Conservation (phyloP, 2,888 invertebrate species). For the Oscheius sp. region DNA sequence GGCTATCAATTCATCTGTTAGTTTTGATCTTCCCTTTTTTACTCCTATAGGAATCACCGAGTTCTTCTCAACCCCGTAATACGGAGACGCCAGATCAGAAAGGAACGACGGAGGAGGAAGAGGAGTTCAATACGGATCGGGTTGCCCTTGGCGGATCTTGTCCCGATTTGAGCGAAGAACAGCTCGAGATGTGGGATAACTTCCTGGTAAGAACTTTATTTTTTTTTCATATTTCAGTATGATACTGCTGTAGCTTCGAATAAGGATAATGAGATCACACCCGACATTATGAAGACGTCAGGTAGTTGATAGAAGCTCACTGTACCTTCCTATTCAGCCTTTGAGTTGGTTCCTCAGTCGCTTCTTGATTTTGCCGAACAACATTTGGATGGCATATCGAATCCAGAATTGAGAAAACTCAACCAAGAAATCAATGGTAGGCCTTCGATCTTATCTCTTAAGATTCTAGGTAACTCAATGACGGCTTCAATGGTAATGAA, state of each 20-base stretch:
- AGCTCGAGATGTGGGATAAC: conserved; percentile 61
- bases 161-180: conserved; percentile 58
- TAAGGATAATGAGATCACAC: conserved; percentile 5
- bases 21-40: background rate
- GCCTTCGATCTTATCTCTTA: background rate
- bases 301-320: background rate
- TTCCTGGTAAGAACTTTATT: conserved; percentile 43
- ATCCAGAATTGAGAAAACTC: conserved; percentile 48
- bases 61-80: conserved; percentile 13
- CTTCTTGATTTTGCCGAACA: conserved; percentile 54
- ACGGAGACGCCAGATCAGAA: conserved; percentile 20
- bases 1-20: conserved; percentile 33
- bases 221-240: conserved; percentile 36
- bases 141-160: conserved; percentile 49
- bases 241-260: conserved; percentile 41
- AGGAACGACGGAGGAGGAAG: conserved; percentile 14
- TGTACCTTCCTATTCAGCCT: conserved; percentile 39
- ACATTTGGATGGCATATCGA: conserved; percentile 50
- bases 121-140: background rate
- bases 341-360: conserved; percentile 55
- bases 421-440: conserved; percentile 43
- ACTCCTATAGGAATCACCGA: conserved; percentile 10
- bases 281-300: background rate
- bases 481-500: conserved; percentile 50
- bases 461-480: conserved; percentile 41